Base-by-base conservation (phyloP, 2,113 vertebrate genomes). In the Sorex araneus region DNA sequence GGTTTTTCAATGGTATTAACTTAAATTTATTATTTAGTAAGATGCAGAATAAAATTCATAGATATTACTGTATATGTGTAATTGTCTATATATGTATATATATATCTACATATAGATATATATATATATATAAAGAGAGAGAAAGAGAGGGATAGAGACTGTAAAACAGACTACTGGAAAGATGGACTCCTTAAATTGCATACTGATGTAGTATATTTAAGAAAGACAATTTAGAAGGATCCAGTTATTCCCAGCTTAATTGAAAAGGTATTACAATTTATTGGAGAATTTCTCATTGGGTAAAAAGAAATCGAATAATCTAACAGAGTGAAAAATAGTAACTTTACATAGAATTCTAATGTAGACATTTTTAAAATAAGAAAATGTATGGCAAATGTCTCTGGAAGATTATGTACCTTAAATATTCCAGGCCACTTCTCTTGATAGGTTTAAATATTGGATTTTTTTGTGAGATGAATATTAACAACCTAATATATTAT, bases 241-340 rank as follows among this genome's bases (percentile, higher is more conserved):
- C 27, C 15, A 40, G 16, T 54, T 84, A 76, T 79, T 87, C n/a
- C 36, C 25, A 57, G 93, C 40, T 76, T 84, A 91, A 43, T n/a
- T 81, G 67, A 81, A 11, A 87, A 74, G 21, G 12, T 85, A 60
- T n/a, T 67, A 70, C 92, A 75, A 47, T 5, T 45, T 63, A 79
- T 7, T 90, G 27, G 11, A 77, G 54, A 85, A 79, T 79, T 86
- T 93, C 76, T 78, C 43, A 82, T 25, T 94, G 34, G 92, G 73
- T 66, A 90, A 43, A 73, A 92, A 88, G 50, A 18, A 82, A 82
- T 84, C 43, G 93, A 95, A 69, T 54, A 70, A 78, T n/a, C 0
- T 87, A 47, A 74, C 27, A 75, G 28, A 81, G 36, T 54, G 73
- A 84, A 84, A 76, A 54, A 4, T 6, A 45, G 13, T 89, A 13